phyloP scores from a whole-genome alignment of 2,797 vertebrate genomes.

The Brotula barbata region DNA sequence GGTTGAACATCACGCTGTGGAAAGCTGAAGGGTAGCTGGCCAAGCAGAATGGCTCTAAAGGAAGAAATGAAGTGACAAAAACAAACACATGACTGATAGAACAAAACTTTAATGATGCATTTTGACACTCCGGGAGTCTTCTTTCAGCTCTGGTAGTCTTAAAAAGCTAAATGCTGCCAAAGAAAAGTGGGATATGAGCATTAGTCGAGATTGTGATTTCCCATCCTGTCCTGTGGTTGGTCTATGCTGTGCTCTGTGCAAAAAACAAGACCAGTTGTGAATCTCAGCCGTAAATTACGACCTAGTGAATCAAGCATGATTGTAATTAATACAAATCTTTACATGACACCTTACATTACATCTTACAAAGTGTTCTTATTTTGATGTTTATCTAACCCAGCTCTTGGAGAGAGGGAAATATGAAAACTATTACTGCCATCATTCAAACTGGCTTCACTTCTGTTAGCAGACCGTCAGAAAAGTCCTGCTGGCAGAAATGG shows the following conservation, averaged over 20 bases:
- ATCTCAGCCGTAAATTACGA: no score
- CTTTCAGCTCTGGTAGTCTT: background rate
- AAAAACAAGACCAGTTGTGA: no score
- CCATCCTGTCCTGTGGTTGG: no score
- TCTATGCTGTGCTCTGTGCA: no score
- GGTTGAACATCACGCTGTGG: slow-evolving; percentile 99
- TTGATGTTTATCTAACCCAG: background rate
- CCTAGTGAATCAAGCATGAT: background rate
- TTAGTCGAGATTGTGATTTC: no score
- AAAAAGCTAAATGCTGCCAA: background rate
- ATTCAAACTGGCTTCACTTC: slow-evolving; percentile 1
- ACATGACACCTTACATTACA: background rate
- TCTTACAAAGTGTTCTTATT: background rate
- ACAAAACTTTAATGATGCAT: background rate
- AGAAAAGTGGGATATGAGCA: no score
- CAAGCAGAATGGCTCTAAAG: slow-evolving; percentile 95
- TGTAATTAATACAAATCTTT: no score
- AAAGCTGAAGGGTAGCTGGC: slow-evolving; percentile 98
- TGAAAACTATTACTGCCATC: background rate
- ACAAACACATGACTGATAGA: background rate
- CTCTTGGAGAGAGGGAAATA: background rate
- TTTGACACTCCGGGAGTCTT: no score
- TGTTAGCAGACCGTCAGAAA: background rate
- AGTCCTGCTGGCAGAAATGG: slow-evolving; percentile 17
- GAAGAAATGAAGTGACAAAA: slow-evolving; percentile 37